Evolutionary conservation across 2,113 vertebrate genomes (phyloP), one percentile per base, ranked within the genome.

Genomic region (Coreoperca whiteheadi): DNA sequence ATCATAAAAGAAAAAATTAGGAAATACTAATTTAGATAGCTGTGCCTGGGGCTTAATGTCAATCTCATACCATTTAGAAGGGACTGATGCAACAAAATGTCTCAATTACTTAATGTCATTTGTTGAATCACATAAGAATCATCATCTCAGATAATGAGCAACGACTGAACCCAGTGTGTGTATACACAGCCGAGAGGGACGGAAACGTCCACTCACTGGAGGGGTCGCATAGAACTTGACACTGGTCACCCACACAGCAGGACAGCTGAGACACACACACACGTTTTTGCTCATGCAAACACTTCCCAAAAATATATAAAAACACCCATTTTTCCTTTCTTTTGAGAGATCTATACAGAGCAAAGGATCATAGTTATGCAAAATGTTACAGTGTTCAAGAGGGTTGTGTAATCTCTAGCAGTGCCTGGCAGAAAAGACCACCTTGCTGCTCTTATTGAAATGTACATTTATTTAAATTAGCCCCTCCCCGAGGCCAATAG

Each of bases 171-270:
- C 6, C 0, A 0, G 16, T 64, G 50, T 57, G 75, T 46, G 37
- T 53, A 4, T 10, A 28, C 21, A 51, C 18, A 67, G 59, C 20
- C 1, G 0, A n/a, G 0, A 37, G 10, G 57, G 53, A 50, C 50
- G 78, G 77, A 82, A 79, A 72, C 25, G 46, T 87, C 80, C 80
- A 41, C 65, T 56, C 8, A 32, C 5, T 30, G 28, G 21, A 57
- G 28, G 28, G n/a, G 53, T 51, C 37, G 18, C 30, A 46, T 11
- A 66, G 25, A 64, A 39, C n/a, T 43, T 46, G 28, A 65, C 54
- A 71, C 18, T 0, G 18, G 12, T 68, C 66, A 51, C 8, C 4
- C 39, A 57, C 69, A 41, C 56, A 60, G 4, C 16, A 8, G 15
- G 8, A 21, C 63, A 72, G 18, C 32, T 20, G 46, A 79, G 12